Evolutionary conservation across 2,797 vertebrate genomes (phyloP).

Genomic region (Sphenodon punctatus): DNA sequence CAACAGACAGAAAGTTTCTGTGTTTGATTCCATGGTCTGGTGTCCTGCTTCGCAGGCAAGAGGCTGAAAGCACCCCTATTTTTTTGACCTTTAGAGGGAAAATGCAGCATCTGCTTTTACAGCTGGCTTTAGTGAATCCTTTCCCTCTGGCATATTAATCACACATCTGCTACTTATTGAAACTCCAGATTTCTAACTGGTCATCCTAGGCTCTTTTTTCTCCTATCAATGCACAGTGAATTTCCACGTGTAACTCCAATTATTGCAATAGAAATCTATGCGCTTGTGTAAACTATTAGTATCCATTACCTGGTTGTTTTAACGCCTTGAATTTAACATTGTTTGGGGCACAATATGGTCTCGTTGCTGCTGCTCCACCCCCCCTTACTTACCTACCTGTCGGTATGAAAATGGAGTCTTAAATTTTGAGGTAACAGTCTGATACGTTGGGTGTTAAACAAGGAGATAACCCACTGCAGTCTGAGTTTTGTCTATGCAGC

Average conservation of each 20-base stretch:
- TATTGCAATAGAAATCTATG: not conserved
- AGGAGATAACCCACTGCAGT: no score
- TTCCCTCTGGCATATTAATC: not conserved
- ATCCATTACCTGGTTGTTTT: not conserved
- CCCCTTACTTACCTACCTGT: no score
- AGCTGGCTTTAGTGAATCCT: not conserved
- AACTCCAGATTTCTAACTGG: not conserved
- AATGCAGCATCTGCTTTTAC: not conserved
- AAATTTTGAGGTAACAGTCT: no score
- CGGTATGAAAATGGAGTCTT: no score
- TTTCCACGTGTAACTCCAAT: not conserved
- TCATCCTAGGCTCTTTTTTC: not conserved
- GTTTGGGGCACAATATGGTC: not conserved
- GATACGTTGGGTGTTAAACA: no score
- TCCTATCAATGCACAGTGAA: not conserved
- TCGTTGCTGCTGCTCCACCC: no score
- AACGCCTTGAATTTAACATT: not conserved
- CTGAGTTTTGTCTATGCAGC: no score
- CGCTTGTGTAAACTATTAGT: not conserved
- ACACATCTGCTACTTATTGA: not conserved
- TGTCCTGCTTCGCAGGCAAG: not conserved
- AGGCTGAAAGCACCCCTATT: not conserved
- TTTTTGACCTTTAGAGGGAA: not conserved
- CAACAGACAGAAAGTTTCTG: not conserved
- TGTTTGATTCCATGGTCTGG: not conserved